Conservation (phyloP, 2,797 vertebrate genomes). For the Prunella strophiata region DNA sequence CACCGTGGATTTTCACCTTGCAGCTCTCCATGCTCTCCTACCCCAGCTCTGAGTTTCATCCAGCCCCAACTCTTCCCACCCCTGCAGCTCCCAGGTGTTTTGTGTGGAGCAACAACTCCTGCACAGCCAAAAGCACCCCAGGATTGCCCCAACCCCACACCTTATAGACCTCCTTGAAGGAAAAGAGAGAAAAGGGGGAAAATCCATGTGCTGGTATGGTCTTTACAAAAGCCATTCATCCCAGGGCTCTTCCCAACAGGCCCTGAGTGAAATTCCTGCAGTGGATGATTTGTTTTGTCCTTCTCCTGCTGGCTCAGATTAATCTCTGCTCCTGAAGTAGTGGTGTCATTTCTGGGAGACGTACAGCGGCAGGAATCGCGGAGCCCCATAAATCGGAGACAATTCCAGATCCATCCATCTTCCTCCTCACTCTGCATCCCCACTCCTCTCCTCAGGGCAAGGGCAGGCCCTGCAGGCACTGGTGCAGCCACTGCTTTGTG, state of each 20-base stretch:
- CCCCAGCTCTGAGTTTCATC: not conserved
- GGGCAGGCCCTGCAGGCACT: not conserved
- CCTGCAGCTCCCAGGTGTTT: not conserved
- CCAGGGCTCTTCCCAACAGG: constrained; percentile 14
- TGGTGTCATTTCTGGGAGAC: constrained; percentile 64
- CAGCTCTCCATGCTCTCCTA: not conserved
- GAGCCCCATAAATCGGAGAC: constrained; percentile 58
- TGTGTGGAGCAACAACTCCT: accelerated
- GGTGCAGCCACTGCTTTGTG: not conserved
- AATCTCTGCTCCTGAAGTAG: constrained; percentile 68
- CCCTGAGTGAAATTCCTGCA: constrained; percentile 49
- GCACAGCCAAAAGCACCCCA: accelerated
- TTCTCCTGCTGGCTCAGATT: constrained; percentile 61
- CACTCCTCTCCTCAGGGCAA: not conserved
- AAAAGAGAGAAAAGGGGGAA: not conserved
- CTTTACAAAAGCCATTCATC: constrained; percentile 39
- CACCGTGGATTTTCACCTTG: not conserved
- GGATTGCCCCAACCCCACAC: accelerated
- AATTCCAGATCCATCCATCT: constrained; percentile 56
- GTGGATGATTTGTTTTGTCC: constrained; percentile 71
- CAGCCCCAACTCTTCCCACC: not conserved
- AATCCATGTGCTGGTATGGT: not conserved
- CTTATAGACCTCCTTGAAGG: not conserved
- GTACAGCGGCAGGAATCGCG: not conserved
- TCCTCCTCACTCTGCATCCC: not conserved